These are phyloP conservation scores for Synergus itoensis DNA, from an alignment of 2,888 invertebrate genomes.

Conservation along the genomic window DNA sequence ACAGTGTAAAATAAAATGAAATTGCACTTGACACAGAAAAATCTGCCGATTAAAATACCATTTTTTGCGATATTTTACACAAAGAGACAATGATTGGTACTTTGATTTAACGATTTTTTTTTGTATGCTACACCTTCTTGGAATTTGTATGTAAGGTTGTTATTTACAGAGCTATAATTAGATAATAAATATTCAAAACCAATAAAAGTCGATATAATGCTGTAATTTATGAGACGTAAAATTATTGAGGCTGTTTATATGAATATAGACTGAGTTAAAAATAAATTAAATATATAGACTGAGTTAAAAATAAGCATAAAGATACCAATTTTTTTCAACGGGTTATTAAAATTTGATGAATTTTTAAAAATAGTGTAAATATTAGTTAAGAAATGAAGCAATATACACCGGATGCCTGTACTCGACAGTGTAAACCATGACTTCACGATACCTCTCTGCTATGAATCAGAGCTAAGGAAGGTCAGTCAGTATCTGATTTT, in stretches of 20 bases:
- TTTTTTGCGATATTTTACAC: too few relatives aligned
- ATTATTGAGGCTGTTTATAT: too few relatives aligned
- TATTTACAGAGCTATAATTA: background rate
- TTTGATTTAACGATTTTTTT: too few relatives aligned
- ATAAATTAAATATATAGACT: too few relatives aligned
- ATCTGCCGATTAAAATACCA: too few relatives aligned
- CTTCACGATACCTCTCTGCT: background rate
- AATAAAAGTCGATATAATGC: background rate
- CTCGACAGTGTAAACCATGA: background rate
- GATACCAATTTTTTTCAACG: background rate
- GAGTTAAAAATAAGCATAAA: background rate
- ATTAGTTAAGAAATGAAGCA: background rate
- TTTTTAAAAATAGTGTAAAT: background rate
- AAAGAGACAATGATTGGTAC: too few relatives aligned
- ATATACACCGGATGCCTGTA: background rate
- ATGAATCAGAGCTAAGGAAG: background rate
- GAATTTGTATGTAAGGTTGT: too few relatives aligned
- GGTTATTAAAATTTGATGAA: background rate
- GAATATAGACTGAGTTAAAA: background rate
- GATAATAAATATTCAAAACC: background rate
- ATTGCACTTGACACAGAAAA: too few relatives aligned
- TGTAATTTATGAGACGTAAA: too few relatives aligned
- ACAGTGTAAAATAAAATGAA: too few relatives aligned
- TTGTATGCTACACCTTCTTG: too few relatives aligned
- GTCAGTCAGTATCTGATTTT: background rate